Evolutionary conservation across 35 echinoderm and acorn worm genomes (phyloP).

Genomic region (Nesometra sesokonis): DNA sequence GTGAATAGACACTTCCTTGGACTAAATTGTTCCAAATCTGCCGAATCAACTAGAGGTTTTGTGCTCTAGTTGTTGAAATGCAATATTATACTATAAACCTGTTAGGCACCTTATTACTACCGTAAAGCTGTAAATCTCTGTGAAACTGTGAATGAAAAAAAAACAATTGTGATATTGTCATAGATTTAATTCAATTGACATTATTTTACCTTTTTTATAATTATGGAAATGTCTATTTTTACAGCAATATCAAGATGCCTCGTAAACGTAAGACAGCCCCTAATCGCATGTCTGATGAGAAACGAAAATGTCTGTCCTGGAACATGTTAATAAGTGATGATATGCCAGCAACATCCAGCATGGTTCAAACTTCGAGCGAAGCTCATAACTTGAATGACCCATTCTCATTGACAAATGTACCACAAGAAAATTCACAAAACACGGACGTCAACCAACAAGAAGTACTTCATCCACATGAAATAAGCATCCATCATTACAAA

Average conservation of each 20-base stretch:
- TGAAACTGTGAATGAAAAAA: too few relatives aligned
- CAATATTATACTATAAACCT: too few relatives aligned
- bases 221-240: too few relatives aligned
- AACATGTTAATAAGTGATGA: slow-evolving; percentile 18
- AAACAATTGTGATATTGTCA: too few relatives aligned
- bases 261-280: not conserved
- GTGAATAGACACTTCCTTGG: too few relatives aligned
- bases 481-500: slow-evolving; percentile 20
- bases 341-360: slow-evolving; percentile 5
- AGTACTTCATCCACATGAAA: slow-evolving; percentile 1
- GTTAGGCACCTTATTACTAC: too few relatives aligned
- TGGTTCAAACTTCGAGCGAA: not conserved
- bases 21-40: too few relatives aligned
- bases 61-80: too few relatives aligned
- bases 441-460: not conserved
- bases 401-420: not conserved
- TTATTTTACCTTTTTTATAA: too few relatives aligned
- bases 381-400: not conserved
- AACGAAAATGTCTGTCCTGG: slow-evolving; percentile 63
- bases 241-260: not conserved
- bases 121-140: too few relatives aligned
- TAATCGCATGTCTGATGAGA: slow-evolving; percentile 8
- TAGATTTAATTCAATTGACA: too few relatives aligned
- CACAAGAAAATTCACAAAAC: not conserved
- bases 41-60: too few relatives aligned